These are phyloP conservation scores for Melieria crassipennis DNA, from an alignment of 2,888 invertebrate genomes.

Conservation along the genomic window DNA sequence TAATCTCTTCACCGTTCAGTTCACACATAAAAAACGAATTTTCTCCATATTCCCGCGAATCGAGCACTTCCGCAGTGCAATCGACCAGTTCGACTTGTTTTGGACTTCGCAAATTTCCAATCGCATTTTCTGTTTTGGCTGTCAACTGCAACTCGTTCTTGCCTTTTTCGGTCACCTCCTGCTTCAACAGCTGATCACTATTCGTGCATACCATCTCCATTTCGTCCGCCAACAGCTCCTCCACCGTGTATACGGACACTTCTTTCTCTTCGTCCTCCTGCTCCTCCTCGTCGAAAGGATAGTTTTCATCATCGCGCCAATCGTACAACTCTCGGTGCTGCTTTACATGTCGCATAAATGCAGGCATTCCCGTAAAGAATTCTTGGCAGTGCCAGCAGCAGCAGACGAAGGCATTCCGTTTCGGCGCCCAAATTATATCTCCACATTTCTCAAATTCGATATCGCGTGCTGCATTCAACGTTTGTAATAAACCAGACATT, in stretches of 20 bases:
- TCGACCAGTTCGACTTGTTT: too few relatives aligned
- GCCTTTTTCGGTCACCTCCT: too few relatives aligned
- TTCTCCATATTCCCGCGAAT: too few relatives aligned
- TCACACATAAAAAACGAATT: too few relatives aligned
- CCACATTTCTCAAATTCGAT: constrained; percentile 52
- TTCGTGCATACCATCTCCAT: background rate
- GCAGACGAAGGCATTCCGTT: constrained; percentile 44
- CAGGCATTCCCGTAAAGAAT: constrained; percentile 40
- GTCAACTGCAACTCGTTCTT: too few relatives aligned
- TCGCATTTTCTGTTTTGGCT: too few relatives aligned
- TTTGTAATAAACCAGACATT: constrained; percentile 40
- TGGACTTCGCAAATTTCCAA: too few relatives aligned
- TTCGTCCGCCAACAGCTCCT: constrained; percentile 44
- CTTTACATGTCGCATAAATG: constrained; percentile 46
- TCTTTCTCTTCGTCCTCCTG: background rate
- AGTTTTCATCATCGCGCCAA: constrained; percentile 44
- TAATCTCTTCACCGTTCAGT: too few relatives aligned
- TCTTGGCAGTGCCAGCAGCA: constrained; percentile 48
- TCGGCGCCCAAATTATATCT: constrained; percentile 49
- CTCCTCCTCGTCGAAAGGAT: constrained; percentile 24
- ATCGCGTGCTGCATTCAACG: constrained; percentile 21
- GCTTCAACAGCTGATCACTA: too few relatives aligned
- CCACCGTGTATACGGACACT: constrained; percentile 47
- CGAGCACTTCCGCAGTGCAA: too few relatives aligned
- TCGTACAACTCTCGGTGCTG: constrained; percentile 20